Base-by-base conservation (phyloP, 2,888 invertebrate species). In the Zygothrica quintamaculata region DNA sequence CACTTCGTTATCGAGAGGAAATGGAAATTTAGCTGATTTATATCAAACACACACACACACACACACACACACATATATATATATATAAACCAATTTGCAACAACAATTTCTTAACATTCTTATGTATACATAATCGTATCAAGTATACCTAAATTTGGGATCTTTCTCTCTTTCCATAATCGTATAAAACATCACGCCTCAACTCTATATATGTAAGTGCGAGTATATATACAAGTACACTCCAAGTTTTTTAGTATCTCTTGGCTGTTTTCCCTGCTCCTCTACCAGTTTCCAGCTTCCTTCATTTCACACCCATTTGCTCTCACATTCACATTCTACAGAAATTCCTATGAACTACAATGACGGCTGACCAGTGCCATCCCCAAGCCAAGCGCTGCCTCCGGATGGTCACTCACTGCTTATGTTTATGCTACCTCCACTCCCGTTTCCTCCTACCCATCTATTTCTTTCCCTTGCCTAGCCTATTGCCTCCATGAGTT, bases 281-380 rank as follows among this genome's bases (percentile, higher is more conserved):
- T 33, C 29, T 37, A 29, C 36, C 57, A 66, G 47, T 51, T 72
- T 33, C 36, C 57, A 66, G 47, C 53, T 72, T 66, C 67, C 72
- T 52, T 26, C 31, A 59, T 40, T 56, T 56, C 58, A 43, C 47
- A 61, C 58, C 53, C 65, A 69, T 65, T 69, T 56, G 31, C 40
- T 5, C 29, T 29, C 29, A 9, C 29, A n/a, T 29, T 74, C 66
- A 46, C 56, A 65, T 58, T 65, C 65, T 57, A 69, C 69, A 46
- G 42, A 74, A 74, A 65, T 71, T 72, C 71, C 71, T 62, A 62
- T 62, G 72, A 71, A 72, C 72, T 62, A 42, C 48, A 65, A 65
- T n/a, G 50, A 61, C 60, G 58, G 46, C 61, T 66, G 74, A 70
- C 74, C 70, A 70, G 55, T 47, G 18, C 37, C 37, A 15, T 16